Conservation (phyloP, 2,113 vertebrate genomes). For the Xyrauchen texanus region DNA sequence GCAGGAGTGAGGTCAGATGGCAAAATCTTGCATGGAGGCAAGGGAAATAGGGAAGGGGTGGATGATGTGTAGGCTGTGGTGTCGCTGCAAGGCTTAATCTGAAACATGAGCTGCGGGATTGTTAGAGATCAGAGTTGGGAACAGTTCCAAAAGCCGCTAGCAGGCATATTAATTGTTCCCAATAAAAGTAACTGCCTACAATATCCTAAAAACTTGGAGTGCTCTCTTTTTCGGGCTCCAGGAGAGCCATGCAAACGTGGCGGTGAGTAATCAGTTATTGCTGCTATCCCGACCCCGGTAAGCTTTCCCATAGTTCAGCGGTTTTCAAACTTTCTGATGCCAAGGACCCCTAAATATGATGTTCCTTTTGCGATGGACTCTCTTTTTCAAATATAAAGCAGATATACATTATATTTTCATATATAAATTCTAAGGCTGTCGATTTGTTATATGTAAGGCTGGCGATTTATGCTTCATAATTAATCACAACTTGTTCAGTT, state of each 20-base stretch:
- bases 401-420: too few species aligned
- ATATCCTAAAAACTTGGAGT: slow-evolving; percentile 54
- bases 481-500: too few species aligned
- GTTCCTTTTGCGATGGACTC: too few species aligned
- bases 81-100: slow-evolving; percentile 61
- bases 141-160: slow-evolving; percentile 53
- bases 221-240: slow-evolving; percentile 17
- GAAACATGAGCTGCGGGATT: slow-evolving; percentile 62
- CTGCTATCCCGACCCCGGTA: not conserved
- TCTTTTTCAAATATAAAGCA: too few species aligned
- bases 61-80: slow-evolving; percentile 46
- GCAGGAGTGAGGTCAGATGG: slow-evolving; percentile 58
- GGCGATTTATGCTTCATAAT: too few species aligned
- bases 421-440: too few species aligned
- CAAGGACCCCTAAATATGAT: too few species aligned
- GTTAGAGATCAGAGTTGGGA: slow-evolving; percentile 57
- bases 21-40: slow-evolving; percentile 56
- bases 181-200: slow-evolving; percentile 65
- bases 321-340: too few species aligned
- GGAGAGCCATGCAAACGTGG: slow-evolving; percentile 4
- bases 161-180: slow-evolving; percentile 61
- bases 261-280: slow-evolving; percentile 36
- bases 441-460: too few species aligned
- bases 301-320: too few species aligned
- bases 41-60: slow-evolving; percentile 33